Evolutionary conservation across 2,888 invertebrate species (phyloP), one percentile per base, ranked within the genome.

Genomic region (Eudasyphora cyanicolor): DNA sequence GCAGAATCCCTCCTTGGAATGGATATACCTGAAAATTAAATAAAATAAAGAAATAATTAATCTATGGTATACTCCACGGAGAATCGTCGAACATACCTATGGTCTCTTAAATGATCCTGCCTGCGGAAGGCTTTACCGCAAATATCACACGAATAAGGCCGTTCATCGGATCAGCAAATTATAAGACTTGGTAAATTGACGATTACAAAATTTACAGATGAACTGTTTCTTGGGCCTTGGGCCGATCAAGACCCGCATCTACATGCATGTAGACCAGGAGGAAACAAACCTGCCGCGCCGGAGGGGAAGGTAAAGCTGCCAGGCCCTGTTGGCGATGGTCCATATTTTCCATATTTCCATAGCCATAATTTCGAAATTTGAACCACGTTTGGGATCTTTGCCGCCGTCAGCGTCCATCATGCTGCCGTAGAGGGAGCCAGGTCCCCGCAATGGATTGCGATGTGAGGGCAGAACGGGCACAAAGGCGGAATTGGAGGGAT

Each of bases 1-100:
- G n/a, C n/a, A 99, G 0, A 99, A 98, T 91, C 99, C 99, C 92
- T 98, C 98, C 92, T 98, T 98, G 83, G 97, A 97, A 93, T 99
- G 98, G 89, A 98, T 99, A 92, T 98, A 99, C 93, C 98, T 98
- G 94, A 49, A 94, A 80, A n/a, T n/a, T n/a, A n/a, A n/a, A n/a
- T n/a, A n/a, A n/a, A n/a, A n/a, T n/a, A n/a, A n/a, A n/a, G n/a
- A n/a, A n/a, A n/a, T n/a, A n/a, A n/a, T n/a, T n/a, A n/a, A n/a
- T n/a, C n/a, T n/a, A n/a, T n/a, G n/a, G n/a, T n/a, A n/a, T n/a
- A n/a, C n/a, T n/a, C n/a, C n/a, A n/a, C n/a, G n/a, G n/a, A n/a
- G 17, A 57, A 38, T 8, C 17, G 17, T 0, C 24, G 3, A 62
- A 91, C 94, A 94, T 93, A 97, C 97, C 97, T 96, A 93, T 98